A percentile compares a stretch with the other conserved stretches of the same genome.
Evolutionary conservation across 2,888 invertebrate genomes (phyloP).

Genomic region (Leucophenga montana): DNA sequence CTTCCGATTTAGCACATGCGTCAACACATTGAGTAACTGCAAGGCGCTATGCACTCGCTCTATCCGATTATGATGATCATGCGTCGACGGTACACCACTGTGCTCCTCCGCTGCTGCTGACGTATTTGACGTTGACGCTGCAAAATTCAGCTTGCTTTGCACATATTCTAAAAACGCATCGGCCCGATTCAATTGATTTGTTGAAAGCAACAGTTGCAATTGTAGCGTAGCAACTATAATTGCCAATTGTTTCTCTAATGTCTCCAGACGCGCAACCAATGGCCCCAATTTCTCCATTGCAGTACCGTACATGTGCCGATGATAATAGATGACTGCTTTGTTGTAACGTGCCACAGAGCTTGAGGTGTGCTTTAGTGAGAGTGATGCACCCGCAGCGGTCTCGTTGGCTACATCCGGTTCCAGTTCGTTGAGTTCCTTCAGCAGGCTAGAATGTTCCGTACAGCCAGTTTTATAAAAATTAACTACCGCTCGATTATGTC

Average conservation of each 20-base stretch:
- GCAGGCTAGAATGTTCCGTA: slow-evolving; percentile 82
- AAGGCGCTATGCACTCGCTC: slow-evolving; percentile 60
- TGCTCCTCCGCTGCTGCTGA: slow-evolving; percentile 42
- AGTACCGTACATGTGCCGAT: slow-evolving; percentile 69
- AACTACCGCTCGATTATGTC: slow-evolving; percentile 87
- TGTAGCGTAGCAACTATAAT: slow-evolving; percentile 68
- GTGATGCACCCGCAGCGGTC: slow-evolving; percentile 5
- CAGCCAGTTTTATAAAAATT: slow-evolving; percentile 85
- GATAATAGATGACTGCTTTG: slow-evolving; percentile 70
- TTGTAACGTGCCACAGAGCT: slow-evolving; percentile 66
- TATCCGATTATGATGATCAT: slow-evolving; percentile 34
- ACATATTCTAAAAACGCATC: slow-evolving; percentile 67
- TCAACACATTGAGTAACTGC: slow-evolving; percentile 65
- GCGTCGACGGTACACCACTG: slow-evolving; percentile 29
- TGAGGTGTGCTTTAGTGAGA: slow-evolving; percentile 50
- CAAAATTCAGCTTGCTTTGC: slow-evolving; percentile 62
- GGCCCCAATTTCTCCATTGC: slow-evolving; percentile 66
- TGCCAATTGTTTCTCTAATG: slow-evolving; percentile 64
- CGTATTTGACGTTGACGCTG: slow-evolving; percentile 43
- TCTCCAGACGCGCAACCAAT: slow-evolving; percentile 61
- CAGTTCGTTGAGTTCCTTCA: slow-evolving; percentile 77
- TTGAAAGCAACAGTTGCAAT: slow-evolving; percentile 67
- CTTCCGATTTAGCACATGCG: slow-evolving; percentile 68
- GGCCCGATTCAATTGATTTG: slow-evolving; percentile 71
- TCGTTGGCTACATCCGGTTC: slow-evolving; percentile 50